Conservation (phyloP, 2,888 invertebrate species). For the Tetragonisca angustula region DNA sequence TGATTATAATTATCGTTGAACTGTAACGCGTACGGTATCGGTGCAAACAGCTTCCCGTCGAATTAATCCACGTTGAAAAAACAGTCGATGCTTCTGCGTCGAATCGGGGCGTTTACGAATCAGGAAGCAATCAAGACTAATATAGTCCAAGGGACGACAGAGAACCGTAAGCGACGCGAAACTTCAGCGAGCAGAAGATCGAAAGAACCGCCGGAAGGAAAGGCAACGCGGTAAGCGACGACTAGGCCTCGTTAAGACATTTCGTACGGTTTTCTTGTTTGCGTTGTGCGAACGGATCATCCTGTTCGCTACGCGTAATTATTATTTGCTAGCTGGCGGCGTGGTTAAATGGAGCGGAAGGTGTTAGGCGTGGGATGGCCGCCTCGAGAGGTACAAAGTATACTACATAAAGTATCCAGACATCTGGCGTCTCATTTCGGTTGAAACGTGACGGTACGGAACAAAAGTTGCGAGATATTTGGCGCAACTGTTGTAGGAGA, state of each 20-base stretch:
- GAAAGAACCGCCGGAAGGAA: not conserved
- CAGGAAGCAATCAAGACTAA: not conserved
- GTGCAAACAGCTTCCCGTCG: too few relatives aligned
- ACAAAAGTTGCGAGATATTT: too few relatives aligned
- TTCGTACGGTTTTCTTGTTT: slow-evolving; percentile 47
- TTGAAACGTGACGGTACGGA: too few relatives aligned
- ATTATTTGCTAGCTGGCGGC: slow-evolving; percentile 67
- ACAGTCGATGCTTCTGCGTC: too few relatives aligned
- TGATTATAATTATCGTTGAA: too few relatives aligned
- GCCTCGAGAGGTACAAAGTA: slow-evolving; percentile 36
- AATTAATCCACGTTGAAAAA: too few relatives aligned
- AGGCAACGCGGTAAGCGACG: not conserved
- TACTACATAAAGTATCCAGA: not conserved
- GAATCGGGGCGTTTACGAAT: not conserved
- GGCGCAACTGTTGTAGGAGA: too few relatives aligned
- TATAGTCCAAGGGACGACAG: not conserved
- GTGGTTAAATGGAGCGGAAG: slow-evolving; percentile 76
- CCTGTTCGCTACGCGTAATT: slow-evolving; percentile 71
- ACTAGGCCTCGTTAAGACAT: slow-evolving; percentile 51
- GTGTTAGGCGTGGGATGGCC: slow-evolving; percentile 69
- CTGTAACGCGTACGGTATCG: too few relatives aligned
- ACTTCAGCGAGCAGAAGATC: not conserved
- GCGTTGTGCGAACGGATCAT: slow-evolving; percentile 55
- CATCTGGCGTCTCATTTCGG: not conserved
- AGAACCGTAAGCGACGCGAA: not conserved